phyloP scores from a whole-genome alignment of 2,888 invertebrate genomes.

The Drosophila eohydei region DNA sequence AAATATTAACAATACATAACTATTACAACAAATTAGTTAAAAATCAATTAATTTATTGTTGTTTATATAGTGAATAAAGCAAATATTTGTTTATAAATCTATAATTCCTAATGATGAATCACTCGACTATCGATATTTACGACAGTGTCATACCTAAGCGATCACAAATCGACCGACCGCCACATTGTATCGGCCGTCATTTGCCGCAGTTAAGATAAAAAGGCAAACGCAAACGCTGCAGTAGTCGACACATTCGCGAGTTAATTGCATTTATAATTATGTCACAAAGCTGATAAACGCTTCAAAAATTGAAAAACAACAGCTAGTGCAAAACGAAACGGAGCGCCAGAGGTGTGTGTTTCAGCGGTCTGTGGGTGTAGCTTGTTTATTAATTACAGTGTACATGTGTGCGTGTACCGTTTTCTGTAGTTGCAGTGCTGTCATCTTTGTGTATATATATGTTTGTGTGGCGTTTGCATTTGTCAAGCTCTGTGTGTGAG shows the following conservation, averaged over 20 bases:
- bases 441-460: conserved; percentile 40
- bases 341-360: conserved; percentile 55
- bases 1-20: not conserved
- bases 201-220: conserved; percentile 59
- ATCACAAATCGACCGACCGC: conserved; percentile 22
- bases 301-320: conserved; percentile 31
- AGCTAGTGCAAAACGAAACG: conserved; percentile 33
- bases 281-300: conserved; percentile 63
- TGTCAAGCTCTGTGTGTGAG: not conserved
- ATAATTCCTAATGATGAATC: not conserved
- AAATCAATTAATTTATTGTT: not conserved
- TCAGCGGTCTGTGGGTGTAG: conserved; percentile 39
- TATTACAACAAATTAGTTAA: not conserved
- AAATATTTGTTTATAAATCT: not conserved
- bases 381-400: conserved; percentile 56
- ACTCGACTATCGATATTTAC: conserved; percentile 9
- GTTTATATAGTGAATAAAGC: not conserved
- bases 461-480: conserved; percentile 15
- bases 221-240: conserved; percentile 58
- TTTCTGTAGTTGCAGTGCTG: conserved; percentile 52
- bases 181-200: conserved; percentile 29
- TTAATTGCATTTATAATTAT: conserved; percentile 59
- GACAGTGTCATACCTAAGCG: conserved; percentile 18
- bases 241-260: conserved; percentile 43
- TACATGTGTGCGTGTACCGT: conserved; percentile 51